Evolutionary conservation across 1,140 invertebrate genomes (phyloP).

Genomic region (Tribolium madens): DNA sequence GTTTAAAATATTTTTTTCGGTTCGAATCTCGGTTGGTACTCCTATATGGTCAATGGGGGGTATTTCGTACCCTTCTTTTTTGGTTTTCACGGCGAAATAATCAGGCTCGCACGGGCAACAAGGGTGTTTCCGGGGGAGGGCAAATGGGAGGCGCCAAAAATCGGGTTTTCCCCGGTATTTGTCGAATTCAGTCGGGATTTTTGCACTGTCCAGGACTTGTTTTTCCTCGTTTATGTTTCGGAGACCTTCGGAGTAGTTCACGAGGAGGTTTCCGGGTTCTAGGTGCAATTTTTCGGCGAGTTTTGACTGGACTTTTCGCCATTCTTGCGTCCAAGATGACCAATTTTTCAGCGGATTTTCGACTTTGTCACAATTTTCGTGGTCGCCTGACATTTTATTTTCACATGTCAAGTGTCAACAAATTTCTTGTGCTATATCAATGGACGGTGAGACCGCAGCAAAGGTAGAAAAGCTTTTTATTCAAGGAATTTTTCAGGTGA

Average conservation of each 20-base stretch:
- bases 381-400: conserved; percentile 1
- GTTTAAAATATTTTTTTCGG: conserved; percentile 53
- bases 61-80: conserved; percentile 54
- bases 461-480: not conserved
- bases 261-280: conserved; percentile 52
- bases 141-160: conserved; percentile 55
- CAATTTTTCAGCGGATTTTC: not conserved
- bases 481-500: not conserved
- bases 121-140: conserved; percentile 24
- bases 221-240: conserved; percentile 52
- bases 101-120: not conserved
- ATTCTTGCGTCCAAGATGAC: conserved; percentile 43
- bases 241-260: conserved; percentile 53
- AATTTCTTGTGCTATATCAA: conserved; percentile 10
- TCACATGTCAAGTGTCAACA: not conserved
- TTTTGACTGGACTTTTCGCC: conserved; percentile 44
- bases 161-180: conserved; percentile 57
- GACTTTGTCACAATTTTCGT: not conserved
- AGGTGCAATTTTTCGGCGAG: conserved; percentile 44
- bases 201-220: conserved; percentile 44
- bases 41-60: conserved; percentile 52
- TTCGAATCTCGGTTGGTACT: conserved; percentile 43
- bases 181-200: conserved; percentile 54
- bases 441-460: not conserved
- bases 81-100: conserved; percentile 52